Conservation (phyloP, 2,113 vertebrate genomes). For the Ginglymostoma cirratum region DNA sequence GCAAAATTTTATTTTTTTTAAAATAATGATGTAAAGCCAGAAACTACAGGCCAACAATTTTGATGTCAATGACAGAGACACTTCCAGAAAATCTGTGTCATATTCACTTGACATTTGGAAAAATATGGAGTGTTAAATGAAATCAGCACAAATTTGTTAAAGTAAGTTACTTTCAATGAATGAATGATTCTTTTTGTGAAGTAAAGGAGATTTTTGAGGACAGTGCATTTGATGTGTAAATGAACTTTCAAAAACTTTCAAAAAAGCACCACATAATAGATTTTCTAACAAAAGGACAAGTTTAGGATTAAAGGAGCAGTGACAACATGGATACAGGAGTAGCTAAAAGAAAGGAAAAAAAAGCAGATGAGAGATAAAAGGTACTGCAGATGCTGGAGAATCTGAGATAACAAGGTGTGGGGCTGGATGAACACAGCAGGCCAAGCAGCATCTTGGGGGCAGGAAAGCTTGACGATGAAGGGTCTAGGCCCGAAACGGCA, state of each 20-base stretch:
- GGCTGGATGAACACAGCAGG: too few species aligned
- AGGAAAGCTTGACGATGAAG: too few species aligned
- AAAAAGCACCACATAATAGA: neutral
- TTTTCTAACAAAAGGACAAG: neutral
- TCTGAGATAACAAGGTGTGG: too few species aligned
- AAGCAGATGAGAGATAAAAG: too few species aligned
- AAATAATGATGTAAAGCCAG: neutral
- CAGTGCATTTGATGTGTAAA: neutral
- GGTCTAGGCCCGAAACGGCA: too few species aligned
- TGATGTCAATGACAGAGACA: neutral
- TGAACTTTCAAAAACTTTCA: too few species aligned
- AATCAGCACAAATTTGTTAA: neutral
- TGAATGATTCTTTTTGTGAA: neutral
- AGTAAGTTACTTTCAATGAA: neutral
- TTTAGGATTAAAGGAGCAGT: neutral
- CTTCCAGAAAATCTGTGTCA: neutral
- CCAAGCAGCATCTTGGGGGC: too few species aligned
- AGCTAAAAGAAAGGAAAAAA: neutral
- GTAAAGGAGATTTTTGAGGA: neutral
- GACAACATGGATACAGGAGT: neutral
- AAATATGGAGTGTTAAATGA: neutral
- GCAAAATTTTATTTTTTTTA: too few species aligned
- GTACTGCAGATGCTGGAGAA: too few species aligned
- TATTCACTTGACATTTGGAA: neutral
- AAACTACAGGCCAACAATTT: neutral